Conservation (phyloP, 2,888 invertebrate species). For the Pandemis cinnamomeana region DNA sequence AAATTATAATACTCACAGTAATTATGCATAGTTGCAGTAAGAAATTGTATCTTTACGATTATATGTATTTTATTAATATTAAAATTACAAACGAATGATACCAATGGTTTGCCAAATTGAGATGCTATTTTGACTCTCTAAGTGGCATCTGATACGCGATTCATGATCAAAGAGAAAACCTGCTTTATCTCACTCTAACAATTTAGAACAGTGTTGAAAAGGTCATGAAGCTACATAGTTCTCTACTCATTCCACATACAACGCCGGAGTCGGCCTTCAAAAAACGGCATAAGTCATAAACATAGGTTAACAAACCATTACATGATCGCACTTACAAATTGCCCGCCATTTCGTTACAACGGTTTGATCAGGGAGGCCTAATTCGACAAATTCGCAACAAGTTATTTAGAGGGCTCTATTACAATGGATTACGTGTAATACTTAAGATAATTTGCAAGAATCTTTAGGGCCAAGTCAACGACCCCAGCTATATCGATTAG, state of each 20-base stretch:
- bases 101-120: no score
- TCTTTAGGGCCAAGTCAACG: slow-evolving; percentile 64
- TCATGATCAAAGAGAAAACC: no score
- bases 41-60: background rate
- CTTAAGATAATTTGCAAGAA: slow-evolving; percentile 40
- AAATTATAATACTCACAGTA: slow-evolving; percentile 9
- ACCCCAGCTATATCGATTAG: slow-evolving; percentile 66
- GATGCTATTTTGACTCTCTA: no score
- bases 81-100: no score
- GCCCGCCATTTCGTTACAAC: slow-evolving; percentile 3
- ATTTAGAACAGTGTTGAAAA: background rate
- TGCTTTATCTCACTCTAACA: no score
- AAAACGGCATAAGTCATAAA: no score
- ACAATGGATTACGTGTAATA: background rate
- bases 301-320: background rate
- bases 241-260: background rate
- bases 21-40: background rate
- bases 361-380: slow-evolving; percentile 15
- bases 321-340: slow-evolving; percentile 10
- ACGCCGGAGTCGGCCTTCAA: no score
- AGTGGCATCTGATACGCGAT: no score
- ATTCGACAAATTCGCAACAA: background rate
- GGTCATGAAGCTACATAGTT: background rate
- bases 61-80: no score
- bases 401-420: background rate